Evolutionary conservation across 2,113 vertebrate species (phyloP), one percentile per base, ranked within the genome.

Genomic region (Tamias sibiricus): DNA sequence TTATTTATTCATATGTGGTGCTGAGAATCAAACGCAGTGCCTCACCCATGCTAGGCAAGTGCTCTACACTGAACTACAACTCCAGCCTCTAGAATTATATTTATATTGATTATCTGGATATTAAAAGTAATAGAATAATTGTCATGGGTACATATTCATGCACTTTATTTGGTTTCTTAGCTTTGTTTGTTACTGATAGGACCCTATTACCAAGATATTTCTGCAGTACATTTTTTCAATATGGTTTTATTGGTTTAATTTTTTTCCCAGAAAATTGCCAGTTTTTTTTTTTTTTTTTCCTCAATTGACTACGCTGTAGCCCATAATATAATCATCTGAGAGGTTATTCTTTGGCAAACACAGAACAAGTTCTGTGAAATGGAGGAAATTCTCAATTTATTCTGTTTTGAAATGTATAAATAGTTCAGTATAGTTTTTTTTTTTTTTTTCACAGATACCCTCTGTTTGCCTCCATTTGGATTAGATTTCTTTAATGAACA

Each of bases 51-150:
- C 47, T 49, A 49, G 47, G 47, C 47, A 49, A 49, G 47, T 49
- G 47, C 47, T 49, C 47, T 49, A 49, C 47, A 49, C 47, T 49
- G 47, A 49, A 2, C 64, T 66, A 66, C 64, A 57, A 57, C 28
- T 30, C 64, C 12, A 30, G 28, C 28, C 64, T 8, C 4, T 30
- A 32, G 11, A 12, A 30, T 66, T 28, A n/a, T 13, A 16, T 59
- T 66, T 83, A 71, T 83, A 42, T 75, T 62, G 79, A 83, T 90
- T 66, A 76, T 72, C 10, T 57, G 28, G 62, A 84, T 87, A 87
- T 79, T 52, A 44, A 93, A 97, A 83, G 75, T 71, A 79, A 91
- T 40, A 64, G 12, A 90, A 66, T 72, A 90, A 77, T 77, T 87
- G 10, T 74, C 59, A 52, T 42, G 76, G 62, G 59, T 54, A 52